Evolutionary conservation across 2,888 invertebrate species (phyloP).

Genomic region (Cyclophora albipunctata): DNA sequence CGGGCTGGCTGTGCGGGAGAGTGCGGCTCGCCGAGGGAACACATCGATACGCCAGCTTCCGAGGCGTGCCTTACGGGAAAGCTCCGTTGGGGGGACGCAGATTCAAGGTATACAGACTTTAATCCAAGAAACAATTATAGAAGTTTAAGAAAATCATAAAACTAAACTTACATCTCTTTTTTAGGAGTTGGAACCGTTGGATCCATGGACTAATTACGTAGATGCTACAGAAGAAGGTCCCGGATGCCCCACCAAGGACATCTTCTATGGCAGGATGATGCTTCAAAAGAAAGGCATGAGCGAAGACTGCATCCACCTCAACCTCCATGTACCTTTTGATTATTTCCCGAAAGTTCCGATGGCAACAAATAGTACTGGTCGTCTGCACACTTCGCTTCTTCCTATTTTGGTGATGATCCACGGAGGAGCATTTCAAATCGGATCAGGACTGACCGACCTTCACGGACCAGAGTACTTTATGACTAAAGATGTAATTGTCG

Average conservation of each 20-base stretch:
- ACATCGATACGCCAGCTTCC: constrained; percentile 19
- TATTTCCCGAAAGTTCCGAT: not conserved
- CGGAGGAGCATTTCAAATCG: constrained; percentile 13
- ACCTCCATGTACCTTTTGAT: constrained; percentile 18
- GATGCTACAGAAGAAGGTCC: constrained; percentile 67
- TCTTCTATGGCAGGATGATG: constrained; percentile 16
- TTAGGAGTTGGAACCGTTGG: constrained; percentile 51
- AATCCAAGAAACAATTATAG: not conserved
- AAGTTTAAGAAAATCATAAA: too few species aligned
- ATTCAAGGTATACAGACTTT: constrained; percentile 28
- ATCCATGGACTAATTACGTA: constrained; percentile 36
- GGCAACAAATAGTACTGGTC: not conserved
- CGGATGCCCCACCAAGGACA: constrained; percentile 67
- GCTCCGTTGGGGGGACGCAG: constrained; percentile 12
- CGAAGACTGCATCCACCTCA: constrained; percentile 23
- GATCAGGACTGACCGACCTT: constrained; percentile 14
- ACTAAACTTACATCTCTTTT: too few species aligned
- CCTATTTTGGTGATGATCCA: constrained; percentile 16
- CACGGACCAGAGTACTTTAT: constrained; percentile 24
- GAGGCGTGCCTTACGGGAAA: constrained; percentile 21
- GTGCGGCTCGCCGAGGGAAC: constrained; percentile 10
- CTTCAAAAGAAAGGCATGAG: constrained; percentile 13
- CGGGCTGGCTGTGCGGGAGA: constrained; percentile 19
- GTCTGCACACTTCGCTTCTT: not conserved
- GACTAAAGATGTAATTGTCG: constrained; percentile 33